These are phyloP conservation scores for Pseudorhiza aurosa DNA, from an alignment of 30 jellyfish, hydroid and myxozoan species.

Conservation along the genomic window DNA sequence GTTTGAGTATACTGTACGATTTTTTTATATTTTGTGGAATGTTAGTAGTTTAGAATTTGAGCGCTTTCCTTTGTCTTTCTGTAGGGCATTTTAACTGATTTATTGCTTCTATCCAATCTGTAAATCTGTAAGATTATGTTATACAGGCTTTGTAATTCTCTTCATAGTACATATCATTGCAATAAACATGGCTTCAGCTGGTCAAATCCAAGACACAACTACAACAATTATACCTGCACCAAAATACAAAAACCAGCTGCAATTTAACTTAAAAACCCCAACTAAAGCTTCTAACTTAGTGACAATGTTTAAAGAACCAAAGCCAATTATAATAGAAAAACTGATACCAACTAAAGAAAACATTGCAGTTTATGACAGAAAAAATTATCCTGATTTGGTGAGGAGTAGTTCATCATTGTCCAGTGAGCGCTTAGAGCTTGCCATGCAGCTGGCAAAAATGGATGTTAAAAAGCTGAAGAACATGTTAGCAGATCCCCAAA, in stretches of 20 bases:
- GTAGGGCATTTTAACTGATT: too few species aligned
- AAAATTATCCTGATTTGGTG: not conserved
- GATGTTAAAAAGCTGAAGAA: slow-evolving; percentile 73
- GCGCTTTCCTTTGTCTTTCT: too few species aligned
- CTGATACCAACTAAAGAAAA: slow-evolving; percentile 29
- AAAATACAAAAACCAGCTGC: slow-evolving; percentile 51
- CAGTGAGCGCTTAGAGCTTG: slow-evolving; percentile 84
- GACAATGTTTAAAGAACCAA: slow-evolving; percentile 71
- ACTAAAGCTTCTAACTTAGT: slow-evolving; percentile 41
- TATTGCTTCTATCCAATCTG: too few species aligned
- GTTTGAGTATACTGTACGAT: too few species aligned
- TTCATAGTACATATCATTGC: too few species aligned
- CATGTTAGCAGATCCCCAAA: slow-evolving; percentile 56
- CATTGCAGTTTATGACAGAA: not conserved
- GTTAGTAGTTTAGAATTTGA: too few species aligned
- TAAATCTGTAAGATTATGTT: too few species aligned
- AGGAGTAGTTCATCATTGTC: slow-evolving; percentile 39
- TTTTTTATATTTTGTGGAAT: too few species aligned
- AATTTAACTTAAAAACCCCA: slow-evolving; percentile 53
- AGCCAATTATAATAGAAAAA: slow-evolving; percentile 86
- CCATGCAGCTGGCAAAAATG: slow-evolving; percentile 90
- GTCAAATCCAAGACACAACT: too few species aligned
- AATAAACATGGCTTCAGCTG: too few species aligned
- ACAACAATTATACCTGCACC: too few species aligned
- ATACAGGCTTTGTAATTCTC: too few species aligned